A percentile compares a stretch with the other conserved stretches of the same genome.
Evolutionary conservation across 2,888 invertebrate species (phyloP).

Genomic region (Acanthopleura granulata): DNA sequence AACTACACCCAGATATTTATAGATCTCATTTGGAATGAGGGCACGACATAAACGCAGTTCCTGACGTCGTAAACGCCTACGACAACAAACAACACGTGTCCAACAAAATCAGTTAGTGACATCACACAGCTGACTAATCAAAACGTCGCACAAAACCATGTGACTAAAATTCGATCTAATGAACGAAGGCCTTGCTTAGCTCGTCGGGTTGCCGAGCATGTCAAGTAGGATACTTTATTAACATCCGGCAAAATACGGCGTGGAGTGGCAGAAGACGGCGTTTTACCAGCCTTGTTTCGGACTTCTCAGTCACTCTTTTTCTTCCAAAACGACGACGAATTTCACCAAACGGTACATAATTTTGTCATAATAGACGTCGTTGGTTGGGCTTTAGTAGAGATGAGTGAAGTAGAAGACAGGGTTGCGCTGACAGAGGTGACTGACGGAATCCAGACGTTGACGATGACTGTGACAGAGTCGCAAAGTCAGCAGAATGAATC

Average conservation of each 20-base stretch:
- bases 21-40: no score
- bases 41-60: background rate
- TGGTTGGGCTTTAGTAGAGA: conserved; percentile 4
- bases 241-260: conserved; percentile 12
- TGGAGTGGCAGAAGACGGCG: background rate
- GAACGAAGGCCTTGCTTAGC: background rate
- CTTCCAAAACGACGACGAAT: conserved; percentile 2
- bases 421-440: background rate
- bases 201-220: background rate
- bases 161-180: background rate
- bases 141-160: background rate
- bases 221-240: background rate
- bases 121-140: background rate
- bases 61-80: background rate
- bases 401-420: conserved; percentile 3
- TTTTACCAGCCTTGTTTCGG: background rate
- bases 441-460: background rate
- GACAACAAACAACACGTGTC: conserved; percentile 5
- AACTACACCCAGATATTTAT: no score
- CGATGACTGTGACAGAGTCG: background rate
- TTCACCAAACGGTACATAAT: background rate
- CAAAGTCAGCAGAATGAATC: background rate
- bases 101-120: background rate
- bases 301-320: background rate
- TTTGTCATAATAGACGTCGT: background rate